Percentiles rank a stretch among this genome's conserved stretches.
Evolutionary conservation across 2,888 invertebrate genomes (phyloP).

Genomic region (Caenorhabditis sulstoni): DNA sequence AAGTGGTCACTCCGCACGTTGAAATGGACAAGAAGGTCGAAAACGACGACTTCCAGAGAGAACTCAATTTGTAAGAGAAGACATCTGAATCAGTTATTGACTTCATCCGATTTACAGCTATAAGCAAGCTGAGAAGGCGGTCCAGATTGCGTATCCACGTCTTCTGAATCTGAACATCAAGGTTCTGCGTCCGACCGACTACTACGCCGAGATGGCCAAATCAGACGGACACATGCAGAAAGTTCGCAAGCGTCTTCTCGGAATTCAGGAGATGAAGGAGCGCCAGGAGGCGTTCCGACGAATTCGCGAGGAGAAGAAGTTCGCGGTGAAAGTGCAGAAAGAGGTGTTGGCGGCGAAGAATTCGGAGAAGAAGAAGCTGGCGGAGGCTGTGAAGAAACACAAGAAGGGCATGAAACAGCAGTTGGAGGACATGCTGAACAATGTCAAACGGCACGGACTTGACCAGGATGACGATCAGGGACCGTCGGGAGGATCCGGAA

Average conservation of each 20-base stretch:
- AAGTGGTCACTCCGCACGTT: slow-evolving; percentile 70
- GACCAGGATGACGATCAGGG: slow-evolving; percentile 63
- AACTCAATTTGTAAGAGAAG: slow-evolving; percentile 75
- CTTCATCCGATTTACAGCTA: slow-evolving; percentile 66
- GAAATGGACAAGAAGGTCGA: slow-evolving; percentile 68
- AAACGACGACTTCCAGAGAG: slow-evolving; percentile 78
- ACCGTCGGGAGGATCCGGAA: slow-evolving; percentile 50
- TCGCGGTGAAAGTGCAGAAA: slow-evolving; percentile 87
- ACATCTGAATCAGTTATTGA: background rate
- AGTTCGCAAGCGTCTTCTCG: slow-evolving; percentile 76
- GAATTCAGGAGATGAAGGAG: slow-evolving; percentile 87
- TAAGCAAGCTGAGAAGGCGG: slow-evolving; percentile 86
- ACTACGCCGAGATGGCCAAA: slow-evolving; percentile 99
- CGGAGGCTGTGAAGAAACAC: slow-evolving; percentile 94
- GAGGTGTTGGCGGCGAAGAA: slow-evolving; percentile 86
- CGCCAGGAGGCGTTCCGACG: slow-evolving; percentile 92
- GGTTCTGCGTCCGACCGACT: slow-evolving; percentile 91
- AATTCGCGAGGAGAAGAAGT: slow-evolving; percentile 91
- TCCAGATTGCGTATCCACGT: slow-evolving; percentile 88
- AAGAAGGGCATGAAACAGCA: slow-evolving; percentile 81
- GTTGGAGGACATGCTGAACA: slow-evolving; percentile 78
- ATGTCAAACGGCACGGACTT: slow-evolving; percentile 71
- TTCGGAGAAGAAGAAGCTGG: slow-evolving; percentile 92
- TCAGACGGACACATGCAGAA: slow-evolving; percentile 98
- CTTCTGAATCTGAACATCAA: slow-evolving; percentile 84